A percentile compares a stretch with the other conserved stretches of the same genome.
Conservation (phyloP, 1,140 invertebrate genomes). For the Drosophila lacteicornis region DNA sequence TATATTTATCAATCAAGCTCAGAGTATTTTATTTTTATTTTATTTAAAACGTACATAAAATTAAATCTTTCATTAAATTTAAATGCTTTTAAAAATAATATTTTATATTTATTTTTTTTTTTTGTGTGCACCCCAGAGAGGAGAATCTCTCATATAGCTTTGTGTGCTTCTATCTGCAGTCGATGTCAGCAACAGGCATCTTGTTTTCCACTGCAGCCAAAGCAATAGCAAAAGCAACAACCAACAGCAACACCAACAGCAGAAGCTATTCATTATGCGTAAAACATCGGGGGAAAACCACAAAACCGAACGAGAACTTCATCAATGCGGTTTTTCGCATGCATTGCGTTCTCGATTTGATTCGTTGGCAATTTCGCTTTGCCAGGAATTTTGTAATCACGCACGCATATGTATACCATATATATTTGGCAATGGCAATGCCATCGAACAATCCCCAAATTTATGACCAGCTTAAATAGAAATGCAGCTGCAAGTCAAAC, state of each 20-base stretch:
- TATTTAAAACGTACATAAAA: too few relatives aligned
- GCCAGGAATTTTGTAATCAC: conserved; percentile 38
- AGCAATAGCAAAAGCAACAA: conserved; percentile 9
- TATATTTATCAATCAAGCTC: too few relatives aligned
- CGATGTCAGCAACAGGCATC: conserved; percentile 67
- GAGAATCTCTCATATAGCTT: background rate
- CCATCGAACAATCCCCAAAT: conserved; percentile 18
- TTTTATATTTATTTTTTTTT: background rate
- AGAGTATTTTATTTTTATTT: too few relatives aligned
- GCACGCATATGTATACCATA: conserved; percentile 12
- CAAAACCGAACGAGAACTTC: conserved; percentile 53
- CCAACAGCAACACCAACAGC: conserved; percentile 1
- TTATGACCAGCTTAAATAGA: conserved; percentile 27
- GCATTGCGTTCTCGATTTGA: conserved; percentile 48
- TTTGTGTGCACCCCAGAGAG: background rate
- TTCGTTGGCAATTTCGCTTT: conserved; percentile 33
- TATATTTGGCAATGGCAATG: conserved; percentile 14
- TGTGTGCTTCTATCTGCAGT: conserved; percentile 12
- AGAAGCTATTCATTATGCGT: conserved; percentile 59
- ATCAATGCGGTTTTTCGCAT: conserved; percentile 48
- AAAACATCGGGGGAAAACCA: conserved; percentile 42
- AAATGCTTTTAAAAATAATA: background rate
- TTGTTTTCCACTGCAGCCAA: conserved; percentile 21
- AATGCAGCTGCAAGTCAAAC: conserved; percentile 29
- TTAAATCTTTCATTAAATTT: too few relatives aligned